Percentiles rank a stretch among this genome's conserved stretches.
Evolutionary conservation across 1,140 invertebrate species (phyloP).

Genomic region (Drosophila triauraria): DNA sequence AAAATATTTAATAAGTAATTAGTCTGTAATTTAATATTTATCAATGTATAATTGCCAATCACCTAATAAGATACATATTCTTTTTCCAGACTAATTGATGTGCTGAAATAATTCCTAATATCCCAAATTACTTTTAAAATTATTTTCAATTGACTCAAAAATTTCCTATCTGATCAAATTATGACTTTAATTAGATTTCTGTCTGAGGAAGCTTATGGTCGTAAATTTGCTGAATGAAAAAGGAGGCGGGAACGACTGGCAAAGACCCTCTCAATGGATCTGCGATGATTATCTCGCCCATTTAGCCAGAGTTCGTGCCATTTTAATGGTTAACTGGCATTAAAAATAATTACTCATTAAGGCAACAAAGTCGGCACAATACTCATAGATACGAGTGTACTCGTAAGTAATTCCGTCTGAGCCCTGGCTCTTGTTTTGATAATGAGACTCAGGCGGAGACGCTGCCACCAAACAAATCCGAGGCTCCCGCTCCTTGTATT

Average conservation of each 20-base stretch:
- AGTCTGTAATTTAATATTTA: neutral
- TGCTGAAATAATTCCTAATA: neutral
- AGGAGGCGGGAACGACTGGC: slow-evolving; percentile 6
- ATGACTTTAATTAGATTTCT: slow-evolving; percentile 23
- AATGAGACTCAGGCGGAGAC: slow-evolving; percentile 13
- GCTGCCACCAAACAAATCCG: slow-evolving; percentile 28
- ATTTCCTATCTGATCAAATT: slow-evolving; percentile 11
- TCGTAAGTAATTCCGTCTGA: slow-evolving; percentile 28
- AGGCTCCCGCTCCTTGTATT: slow-evolving; percentile 32
- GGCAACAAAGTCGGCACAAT: slow-evolving; percentile 34
- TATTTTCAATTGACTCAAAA: neutral
- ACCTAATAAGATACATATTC: neutral
- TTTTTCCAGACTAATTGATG: neutral
- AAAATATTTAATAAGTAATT: too few relatives aligned
- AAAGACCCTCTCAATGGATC: slow-evolving; percentile 2
- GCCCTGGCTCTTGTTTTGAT: slow-evolving; percentile 32
- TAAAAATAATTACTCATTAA: slow-evolving; percentile 61
- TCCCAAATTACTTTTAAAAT: too few relatives aligned
- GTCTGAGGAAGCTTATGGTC: neutral
- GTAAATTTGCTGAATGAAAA: slow-evolving; percentile 14
- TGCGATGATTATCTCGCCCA: slow-evolving; percentile 35
- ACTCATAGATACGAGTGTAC: neutral
- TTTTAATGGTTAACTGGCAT: slow-evolving; percentile 56
- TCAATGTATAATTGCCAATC: accelerated
- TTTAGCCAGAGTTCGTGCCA: slow-evolving; percentile 54